Evolutionary conservation across 2,797 vertebrate species (phyloP).

Genomic region (Spinus olivaceus): DNA sequence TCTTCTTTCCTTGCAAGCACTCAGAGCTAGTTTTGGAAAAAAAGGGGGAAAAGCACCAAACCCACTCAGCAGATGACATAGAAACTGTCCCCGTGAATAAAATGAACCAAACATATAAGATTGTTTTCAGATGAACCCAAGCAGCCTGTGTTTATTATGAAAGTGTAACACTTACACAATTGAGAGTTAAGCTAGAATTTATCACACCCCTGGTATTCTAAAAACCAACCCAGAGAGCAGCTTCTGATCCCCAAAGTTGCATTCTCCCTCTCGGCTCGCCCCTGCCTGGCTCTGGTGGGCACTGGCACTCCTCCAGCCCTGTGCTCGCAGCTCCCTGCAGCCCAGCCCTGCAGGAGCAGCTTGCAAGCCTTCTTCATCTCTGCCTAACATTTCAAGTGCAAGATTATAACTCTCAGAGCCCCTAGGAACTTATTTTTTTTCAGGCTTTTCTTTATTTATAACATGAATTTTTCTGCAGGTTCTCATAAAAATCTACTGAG

Average conservation of each 20-base stretch:
- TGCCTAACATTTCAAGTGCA: neutral
- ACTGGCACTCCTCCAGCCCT: neutral
- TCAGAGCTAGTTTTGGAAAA: neutral
- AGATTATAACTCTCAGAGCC: neutral
- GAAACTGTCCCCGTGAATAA: neutral
- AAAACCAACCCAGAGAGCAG: neutral
- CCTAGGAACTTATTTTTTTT: neutral
- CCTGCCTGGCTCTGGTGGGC: neutral
- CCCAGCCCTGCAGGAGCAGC: neutral
- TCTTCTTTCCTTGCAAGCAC: neutral
- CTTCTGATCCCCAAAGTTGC: neutral
- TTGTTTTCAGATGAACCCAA: neutral
- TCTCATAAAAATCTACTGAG: neutral
- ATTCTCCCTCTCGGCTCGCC: neutral
- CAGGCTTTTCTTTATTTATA: neutral
- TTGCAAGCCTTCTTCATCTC: neutral
- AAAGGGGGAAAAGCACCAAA: neutral
- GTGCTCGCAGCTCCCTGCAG: neutral
- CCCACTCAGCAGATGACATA: conserved; percentile 43
- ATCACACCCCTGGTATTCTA: neutral
- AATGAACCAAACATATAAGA: neutral
- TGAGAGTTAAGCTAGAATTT: neutral
- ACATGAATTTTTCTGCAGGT: neutral
- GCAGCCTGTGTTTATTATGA: neutral
- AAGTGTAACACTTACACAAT: neutral